These are phyloP conservation scores for Alethe castanea DNA, from an alignment of 2,113 vertebrate genomes.

Conservation along the genomic window DNA sequence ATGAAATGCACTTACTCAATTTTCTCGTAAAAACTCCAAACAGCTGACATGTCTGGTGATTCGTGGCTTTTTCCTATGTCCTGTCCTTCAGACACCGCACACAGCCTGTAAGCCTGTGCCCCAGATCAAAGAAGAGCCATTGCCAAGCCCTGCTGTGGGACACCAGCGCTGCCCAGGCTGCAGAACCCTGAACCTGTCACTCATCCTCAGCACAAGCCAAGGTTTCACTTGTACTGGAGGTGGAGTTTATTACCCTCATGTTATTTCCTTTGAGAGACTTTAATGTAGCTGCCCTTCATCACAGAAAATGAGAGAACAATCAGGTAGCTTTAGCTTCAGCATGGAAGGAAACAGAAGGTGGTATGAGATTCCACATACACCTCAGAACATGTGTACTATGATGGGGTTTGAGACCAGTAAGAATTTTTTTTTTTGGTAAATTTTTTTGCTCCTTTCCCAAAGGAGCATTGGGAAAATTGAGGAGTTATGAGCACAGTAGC, in stretches of 20 bases:
- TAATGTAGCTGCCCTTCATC: not conserved
- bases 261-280: not conserved
- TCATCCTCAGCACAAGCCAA: not conserved
- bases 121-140: not conserved
- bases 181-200: not conserved
- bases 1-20: not conserved
- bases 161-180: accelerated
- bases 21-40: not conserved
- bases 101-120: not conserved
- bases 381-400: not conserved
- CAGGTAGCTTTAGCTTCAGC: not conserved
- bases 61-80: not conserved
- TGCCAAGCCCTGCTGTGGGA: not conserved
- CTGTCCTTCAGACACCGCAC: not conserved
- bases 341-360: not conserved
- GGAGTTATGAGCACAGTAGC: not conserved
- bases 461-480: not conserved
- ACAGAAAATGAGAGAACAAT: not conserved
- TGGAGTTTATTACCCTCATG: not conserved
- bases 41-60: not conserved
- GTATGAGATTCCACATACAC: not conserved
- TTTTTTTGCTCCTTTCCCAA: not conserved
- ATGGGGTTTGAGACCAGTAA: not conserved
- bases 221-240: not conserved
- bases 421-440: not conserved